Evolutionary conservation across 2,888 invertebrate genomes (phyloP), one percentile per base, ranked within the genome.

Genomic region (Anoplius nigerrimus): DNA sequence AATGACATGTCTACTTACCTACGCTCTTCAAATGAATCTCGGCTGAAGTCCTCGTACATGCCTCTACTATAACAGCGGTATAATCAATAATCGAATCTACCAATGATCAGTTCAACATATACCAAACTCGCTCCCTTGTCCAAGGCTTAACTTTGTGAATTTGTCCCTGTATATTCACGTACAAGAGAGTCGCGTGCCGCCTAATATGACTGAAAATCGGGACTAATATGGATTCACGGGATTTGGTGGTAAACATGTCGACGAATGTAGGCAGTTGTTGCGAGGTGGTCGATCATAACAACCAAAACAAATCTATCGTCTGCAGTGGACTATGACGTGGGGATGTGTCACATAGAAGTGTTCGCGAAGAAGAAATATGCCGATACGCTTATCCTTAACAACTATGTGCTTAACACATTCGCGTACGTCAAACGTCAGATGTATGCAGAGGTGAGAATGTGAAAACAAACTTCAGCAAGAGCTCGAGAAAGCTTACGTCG

Each of bases 41-140:
- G 92, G 90, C 95, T 95, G 89, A 95, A 96, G 90, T 95, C 95
- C 90, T 96, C 95, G 89, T 95, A 95, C 91, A 95, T 94, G 84
- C 94, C 93, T 91, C 88, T 89, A 85, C 88, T 88, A 87, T 79
- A 87, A 89, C 85, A 88, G 84, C 85, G 84, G 80, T 81, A 84
- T 80, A 86, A 87, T 85, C 82, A 86, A 84, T 86, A 84, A 85
- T 86, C 79, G 83, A 84, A 80, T 82, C 83, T 80, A 79, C 80
- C 67, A 76, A 67, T 76, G 72, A 62, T 76, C 74, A 71, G 72
- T 74, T 75, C 73, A 78, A 74, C 68, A 72, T 74, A 79, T 77
- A 80, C 79, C 72, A 75, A 76, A 84, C 82, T 79, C 76, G 78
- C 81, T 82, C 81, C 79, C 85, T 85, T 85, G 86, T 85, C 85